Evolutionary conservation across 2,888 invertebrate genomes (phyloP).

Genomic region (Ramazzottius varieornatus): DNA sequence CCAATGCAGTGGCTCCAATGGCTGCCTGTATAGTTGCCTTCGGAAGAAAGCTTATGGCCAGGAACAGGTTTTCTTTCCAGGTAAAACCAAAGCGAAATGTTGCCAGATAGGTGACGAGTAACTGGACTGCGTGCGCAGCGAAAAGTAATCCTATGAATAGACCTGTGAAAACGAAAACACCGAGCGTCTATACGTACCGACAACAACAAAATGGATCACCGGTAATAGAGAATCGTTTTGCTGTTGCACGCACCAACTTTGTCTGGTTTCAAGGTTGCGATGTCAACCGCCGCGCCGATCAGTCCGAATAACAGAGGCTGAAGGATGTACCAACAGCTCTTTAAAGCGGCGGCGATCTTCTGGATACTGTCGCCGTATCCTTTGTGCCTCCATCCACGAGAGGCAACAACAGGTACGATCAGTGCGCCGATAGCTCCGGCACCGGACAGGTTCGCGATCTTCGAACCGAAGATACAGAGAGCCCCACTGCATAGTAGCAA

Average conservation of each 20-base stretch:
- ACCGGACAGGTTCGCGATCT: slow-evolving; percentile 40
- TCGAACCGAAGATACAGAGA: slow-evolving; percentile 59
- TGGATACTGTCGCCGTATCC: neutral
- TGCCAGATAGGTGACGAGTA: neutral
- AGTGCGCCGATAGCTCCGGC: neutral
- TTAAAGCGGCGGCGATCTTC: neutral
- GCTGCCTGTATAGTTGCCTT: neutral
- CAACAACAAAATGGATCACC: too few relatives aligned
- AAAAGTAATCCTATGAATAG: neutral
- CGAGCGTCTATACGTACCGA: too few relatives aligned
- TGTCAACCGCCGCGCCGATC: slow-evolving; percentile 65
- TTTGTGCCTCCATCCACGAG: neutral
- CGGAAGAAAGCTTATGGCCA: neutral
- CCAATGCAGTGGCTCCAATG: neutral
- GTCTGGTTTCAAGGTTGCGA: slow-evolving; percentile 23
- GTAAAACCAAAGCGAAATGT: neutral
- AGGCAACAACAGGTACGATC: neutral
- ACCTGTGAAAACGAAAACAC: neutral
- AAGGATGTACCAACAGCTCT: slow-evolving; percentile 55
- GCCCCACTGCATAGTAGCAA: slow-evolving; percentile 54
- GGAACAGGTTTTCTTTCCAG: neutral
- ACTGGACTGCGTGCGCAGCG: neutral
- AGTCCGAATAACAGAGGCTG: slow-evolving; percentile 77
- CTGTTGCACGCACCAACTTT: slow-evolving; percentile 29
- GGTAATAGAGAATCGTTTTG: too few relatives aligned